phyloP scores from a whole-genome alignment of 2,888 invertebrate genomes.

The Prosopocoilus inquinatus region DNA sequence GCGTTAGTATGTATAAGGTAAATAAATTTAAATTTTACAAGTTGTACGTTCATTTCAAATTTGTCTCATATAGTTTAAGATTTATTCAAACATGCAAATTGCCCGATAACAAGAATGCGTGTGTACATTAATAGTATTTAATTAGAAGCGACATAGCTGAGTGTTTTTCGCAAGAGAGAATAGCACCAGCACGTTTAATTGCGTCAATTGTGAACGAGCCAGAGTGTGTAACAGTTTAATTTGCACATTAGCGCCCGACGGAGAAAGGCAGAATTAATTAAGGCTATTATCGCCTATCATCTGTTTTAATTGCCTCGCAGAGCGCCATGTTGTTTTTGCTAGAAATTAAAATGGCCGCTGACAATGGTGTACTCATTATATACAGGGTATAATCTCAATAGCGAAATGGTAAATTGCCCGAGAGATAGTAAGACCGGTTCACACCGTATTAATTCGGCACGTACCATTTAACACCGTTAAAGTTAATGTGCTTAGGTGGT shows the following conservation, averaged over 20 bases:
- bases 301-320: conserved; percentile 54
- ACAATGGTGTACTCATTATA: conserved; percentile 52
- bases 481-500: conserved; percentile 3
- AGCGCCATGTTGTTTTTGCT: conserved; percentile 54
- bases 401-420: conserved; percentile 53
- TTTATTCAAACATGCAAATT: no score
- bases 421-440: conserved; percentile 47
- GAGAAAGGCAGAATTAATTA: conserved; percentile 55
- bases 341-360: conserved; percentile 54
- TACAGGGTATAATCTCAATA: conserved; percentile 50
- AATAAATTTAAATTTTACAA: no score
- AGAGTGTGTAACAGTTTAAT: conserved; percentile 53
- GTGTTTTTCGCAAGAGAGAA: neutral
- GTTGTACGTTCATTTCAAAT: no score
- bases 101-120: no score
- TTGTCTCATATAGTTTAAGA: no score
- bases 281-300: conserved; percentile 55
- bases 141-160: no score
- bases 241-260: conserved; percentile 53
- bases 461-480: conserved; percentile 4
- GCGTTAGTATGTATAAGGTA: no score
- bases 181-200: conserved; percentile 10
- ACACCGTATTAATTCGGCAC: conserved; percentile 34
- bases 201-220: conserved; percentile 42
- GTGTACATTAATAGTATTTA: no score